Evolutionary conservation across 2,113 vertebrate species (phyloP).

Genomic region (Steatornis caripensis): DNA sequence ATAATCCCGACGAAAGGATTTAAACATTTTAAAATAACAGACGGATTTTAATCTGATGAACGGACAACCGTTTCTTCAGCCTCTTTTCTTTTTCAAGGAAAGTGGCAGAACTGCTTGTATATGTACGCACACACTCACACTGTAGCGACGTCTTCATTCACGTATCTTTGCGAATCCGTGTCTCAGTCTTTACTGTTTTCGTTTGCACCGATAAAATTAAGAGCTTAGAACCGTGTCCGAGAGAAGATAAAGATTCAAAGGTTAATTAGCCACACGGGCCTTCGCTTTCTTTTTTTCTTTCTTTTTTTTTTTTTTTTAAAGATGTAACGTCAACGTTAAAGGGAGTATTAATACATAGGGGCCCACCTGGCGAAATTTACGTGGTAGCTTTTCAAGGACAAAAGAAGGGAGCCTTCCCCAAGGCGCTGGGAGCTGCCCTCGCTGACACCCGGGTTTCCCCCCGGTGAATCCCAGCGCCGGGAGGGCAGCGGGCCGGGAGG

Average conservation of each 20-base stretch:
- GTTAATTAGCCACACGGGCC: background rate
- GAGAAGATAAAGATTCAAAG: background rate
- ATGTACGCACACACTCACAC: too few relatives aligned
- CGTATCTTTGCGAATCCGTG: fast-evolving
- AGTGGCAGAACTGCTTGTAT: background rate
- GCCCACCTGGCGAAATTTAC: background rate
- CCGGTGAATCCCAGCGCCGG: background rate
- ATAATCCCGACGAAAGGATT: background rate
- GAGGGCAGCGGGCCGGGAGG: background rate
- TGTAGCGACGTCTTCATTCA: background rate
- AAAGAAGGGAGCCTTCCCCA: background rate
- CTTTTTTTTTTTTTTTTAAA: background rate
- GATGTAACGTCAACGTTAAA: background rate
- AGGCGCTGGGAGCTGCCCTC: background rate
- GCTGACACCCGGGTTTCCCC: too few relatives aligned
- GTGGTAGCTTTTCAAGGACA: background rate
- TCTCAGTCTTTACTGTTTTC: background rate
- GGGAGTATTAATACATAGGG: background rate
- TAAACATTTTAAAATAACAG: background rate
- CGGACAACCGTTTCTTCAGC: background rate
- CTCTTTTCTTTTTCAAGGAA: background rate
- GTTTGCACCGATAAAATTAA: background rate
- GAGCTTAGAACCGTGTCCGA: background rate
- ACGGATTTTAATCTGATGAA: background rate
- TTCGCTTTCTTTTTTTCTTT: background rate